These are phyloP conservation scores for Malacoctenus gilli DNA, from an alignment of 2,797 vertebrate species.

Conservation along the genomic window DNA sequence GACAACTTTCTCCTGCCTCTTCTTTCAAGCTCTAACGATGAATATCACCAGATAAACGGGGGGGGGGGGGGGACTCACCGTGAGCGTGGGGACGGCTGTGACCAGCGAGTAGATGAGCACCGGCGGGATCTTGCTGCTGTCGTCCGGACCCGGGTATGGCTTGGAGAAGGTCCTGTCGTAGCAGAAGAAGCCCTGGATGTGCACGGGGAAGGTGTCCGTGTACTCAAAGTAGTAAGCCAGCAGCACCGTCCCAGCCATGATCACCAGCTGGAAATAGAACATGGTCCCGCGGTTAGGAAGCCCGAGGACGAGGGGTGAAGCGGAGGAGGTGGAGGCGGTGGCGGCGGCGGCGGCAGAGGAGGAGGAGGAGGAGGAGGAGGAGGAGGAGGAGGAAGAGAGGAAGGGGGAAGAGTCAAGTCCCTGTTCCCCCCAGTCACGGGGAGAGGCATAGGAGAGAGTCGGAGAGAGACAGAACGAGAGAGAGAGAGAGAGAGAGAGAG, in stretches of 20 bases:
- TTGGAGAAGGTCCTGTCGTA: slow-evolving; percentile 88
- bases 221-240: slow-evolving; percentile 93
- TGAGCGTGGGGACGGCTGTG: slow-evolving; percentile 87
- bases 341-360: slow-evolving; percentile 21
- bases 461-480: slow-evolving; percentile 15
- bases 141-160: slow-evolving; percentile 89
- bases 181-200: slow-evolving; percentile 93
- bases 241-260: slow-evolving; percentile 89
- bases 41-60: too few species aligned
- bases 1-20: slow-evolving; percentile 5
- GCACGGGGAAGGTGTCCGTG: slow-evolving; percentile 91
- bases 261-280: slow-evolving; percentile 87
- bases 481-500: slow-evolving; percentile 9
- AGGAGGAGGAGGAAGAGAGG: slow-evolving; percentile 44
- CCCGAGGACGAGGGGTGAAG: slow-evolving; percentile 42
- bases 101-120: slow-evolving; percentile 88
- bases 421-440: slow-evolving; percentile 51
- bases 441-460: slow-evolving; percentile 60
- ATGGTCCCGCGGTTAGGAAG: slow-evolving; percentile 70
- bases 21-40: too few species aligned
- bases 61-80: too few species aligned
- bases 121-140: slow-evolving; percentile 86
- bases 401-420: slow-evolving; percentile 53
- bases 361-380: slow-evolving; percentile 20
- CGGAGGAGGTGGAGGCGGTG: slow-evolving; percentile 24